These are phyloP conservation scores for Dysidea cf. avara DNA, from an alignment of 37 sponge, comb jelly and placozoan species.

Conservation along the genomic window DNA sequence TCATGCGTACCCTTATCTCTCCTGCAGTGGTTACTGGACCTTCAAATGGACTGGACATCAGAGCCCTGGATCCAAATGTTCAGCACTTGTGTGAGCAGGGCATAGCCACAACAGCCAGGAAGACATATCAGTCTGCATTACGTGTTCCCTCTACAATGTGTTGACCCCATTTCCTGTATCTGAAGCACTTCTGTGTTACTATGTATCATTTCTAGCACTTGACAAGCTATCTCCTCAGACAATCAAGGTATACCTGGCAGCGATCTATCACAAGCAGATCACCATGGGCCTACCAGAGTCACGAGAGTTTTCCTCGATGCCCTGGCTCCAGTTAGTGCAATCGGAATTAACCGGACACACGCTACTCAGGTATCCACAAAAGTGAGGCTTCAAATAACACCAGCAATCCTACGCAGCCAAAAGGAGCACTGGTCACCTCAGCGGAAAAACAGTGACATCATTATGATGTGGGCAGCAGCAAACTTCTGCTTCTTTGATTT, in stretches of 20 bases:
- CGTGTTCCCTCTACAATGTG: slow-evolving; percentile 15
- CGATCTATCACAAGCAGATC: slow-evolving; percentile 7
- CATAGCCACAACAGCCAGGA: slow-evolving; percentile 44
- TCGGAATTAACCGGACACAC: too few relatives aligned
- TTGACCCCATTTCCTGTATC: slow-evolving; percentile 47
- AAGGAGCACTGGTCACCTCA: slow-evolving; percentile 3
- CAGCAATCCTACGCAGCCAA: background rate
- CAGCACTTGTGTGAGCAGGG: slow-evolving; percentile 28
- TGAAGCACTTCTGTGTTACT: slow-evolving; percentile 25
- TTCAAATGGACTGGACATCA: slow-evolving; percentile 56
- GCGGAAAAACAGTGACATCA: background rate
- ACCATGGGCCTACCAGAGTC: slow-evolving; percentile 1
- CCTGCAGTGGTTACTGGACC: slow-evolving; percentile 29
- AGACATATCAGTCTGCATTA: slow-evolving; percentile 48
- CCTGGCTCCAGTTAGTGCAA: background rate
- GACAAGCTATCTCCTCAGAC: slow-evolving; percentile 7
- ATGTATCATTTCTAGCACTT: slow-evolving; percentile 1
- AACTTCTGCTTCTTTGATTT: slow-evolving; percentile 21
- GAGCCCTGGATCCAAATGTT: slow-evolving; percentile 41
- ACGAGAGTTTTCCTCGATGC: background rate
- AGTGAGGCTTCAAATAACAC: slow-evolving; percentile 1
- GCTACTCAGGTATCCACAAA: too few relatives aligned
- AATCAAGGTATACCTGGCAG: slow-evolving; percentile 30
- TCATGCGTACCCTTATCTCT: background rate
- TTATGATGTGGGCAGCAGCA: slow-evolving; percentile 26